These are phyloP conservation scores for Crepidodera aurea DNA, from an alignment of 2,888 invertebrate species.

Conservation along the genomic window DNA sequence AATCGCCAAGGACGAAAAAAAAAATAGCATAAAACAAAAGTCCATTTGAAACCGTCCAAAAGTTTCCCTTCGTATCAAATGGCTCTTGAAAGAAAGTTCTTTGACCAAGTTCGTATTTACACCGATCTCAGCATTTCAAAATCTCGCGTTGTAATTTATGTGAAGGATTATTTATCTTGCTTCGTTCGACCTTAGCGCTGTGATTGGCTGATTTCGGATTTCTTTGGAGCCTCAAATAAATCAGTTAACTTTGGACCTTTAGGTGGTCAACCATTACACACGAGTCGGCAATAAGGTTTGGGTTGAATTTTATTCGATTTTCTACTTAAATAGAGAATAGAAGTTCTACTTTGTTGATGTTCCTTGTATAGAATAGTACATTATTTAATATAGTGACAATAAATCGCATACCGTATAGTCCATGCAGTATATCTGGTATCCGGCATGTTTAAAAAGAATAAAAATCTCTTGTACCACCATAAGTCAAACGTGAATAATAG, in stretches of 20 bases:
- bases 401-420: too few relatives aligned
- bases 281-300: conserved; percentile 5
- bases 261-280: conserved; percentile 18
- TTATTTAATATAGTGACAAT: too few relatives aligned
- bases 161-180: conserved; percentile 32
- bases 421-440: too few relatives aligned
- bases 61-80: conserved; percentile 26
- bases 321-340: too few relatives aligned
- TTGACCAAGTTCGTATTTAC: conserved; percentile 32
- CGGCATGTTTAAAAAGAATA: too few relatives aligned
- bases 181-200: conserved; percentile 15
- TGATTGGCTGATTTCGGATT: conserved; percentile 31
- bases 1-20: background rate
- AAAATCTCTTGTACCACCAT: too few relatives aligned
- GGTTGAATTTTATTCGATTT: too few relatives aligned
- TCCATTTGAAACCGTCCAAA: conserved; percentile 3
- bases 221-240: conserved; percentile 22
- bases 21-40: conserved; percentile 21
- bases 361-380: too few relatives aligned
- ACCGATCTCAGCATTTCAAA: conserved; percentile 29
- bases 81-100: conserved; percentile 24
- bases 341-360: too few relatives aligned
- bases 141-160: conserved; percentile 29
- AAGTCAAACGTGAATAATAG: too few relatives aligned
- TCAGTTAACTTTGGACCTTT: conserved; percentile 23